Evolutionary conservation across 2,888 invertebrate genomes (phyloP).

Genomic region (Steinernema carpocapsae): DNA sequence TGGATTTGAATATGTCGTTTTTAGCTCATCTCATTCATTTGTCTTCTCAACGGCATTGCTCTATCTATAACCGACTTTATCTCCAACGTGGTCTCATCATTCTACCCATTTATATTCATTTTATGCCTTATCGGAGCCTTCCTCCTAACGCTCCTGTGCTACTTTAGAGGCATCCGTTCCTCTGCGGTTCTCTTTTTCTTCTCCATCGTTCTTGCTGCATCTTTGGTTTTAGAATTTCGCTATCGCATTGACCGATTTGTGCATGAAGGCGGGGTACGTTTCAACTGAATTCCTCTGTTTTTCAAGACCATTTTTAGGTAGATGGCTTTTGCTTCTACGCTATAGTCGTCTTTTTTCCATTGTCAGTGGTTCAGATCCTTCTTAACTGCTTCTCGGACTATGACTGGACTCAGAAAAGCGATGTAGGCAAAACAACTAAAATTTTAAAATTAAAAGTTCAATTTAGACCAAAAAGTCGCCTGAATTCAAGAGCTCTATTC

Average conservation of each 20-base stretch:
- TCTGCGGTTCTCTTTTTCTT: slow-evolving; percentile 3
- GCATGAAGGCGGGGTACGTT: slow-evolving; percentile 55
- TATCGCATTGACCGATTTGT: neutral
- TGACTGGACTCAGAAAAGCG: neutral
- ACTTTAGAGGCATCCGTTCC: neutral
- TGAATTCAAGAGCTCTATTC: neutral
- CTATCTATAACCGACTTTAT: neutral
- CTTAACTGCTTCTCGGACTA: neutral
- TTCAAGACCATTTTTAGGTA: neutral
- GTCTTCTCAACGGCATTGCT: neutral
- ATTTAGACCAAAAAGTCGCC: neutral
- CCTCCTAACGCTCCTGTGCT: neutral
- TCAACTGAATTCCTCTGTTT: neutral
- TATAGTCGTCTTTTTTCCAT: neutral
- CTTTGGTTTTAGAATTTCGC: neutral
- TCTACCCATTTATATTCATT: neutral
- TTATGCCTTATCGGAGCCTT: neutral
- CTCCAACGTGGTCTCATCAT: neutral
- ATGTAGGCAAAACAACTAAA: too few species aligned
- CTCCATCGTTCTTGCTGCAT: neutral
- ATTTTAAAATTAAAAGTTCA: too few species aligned
- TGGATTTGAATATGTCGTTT: too few species aligned
- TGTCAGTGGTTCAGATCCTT: neutral
- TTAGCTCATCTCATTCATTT: neutral
- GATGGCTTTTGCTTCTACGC: neutral